Evolutionary conservation across 2,113 vertebrate species (phyloP), one percentile per base, ranked within the genome.

Genomic region (Hypocryptadius cinnamomeus): DNA sequence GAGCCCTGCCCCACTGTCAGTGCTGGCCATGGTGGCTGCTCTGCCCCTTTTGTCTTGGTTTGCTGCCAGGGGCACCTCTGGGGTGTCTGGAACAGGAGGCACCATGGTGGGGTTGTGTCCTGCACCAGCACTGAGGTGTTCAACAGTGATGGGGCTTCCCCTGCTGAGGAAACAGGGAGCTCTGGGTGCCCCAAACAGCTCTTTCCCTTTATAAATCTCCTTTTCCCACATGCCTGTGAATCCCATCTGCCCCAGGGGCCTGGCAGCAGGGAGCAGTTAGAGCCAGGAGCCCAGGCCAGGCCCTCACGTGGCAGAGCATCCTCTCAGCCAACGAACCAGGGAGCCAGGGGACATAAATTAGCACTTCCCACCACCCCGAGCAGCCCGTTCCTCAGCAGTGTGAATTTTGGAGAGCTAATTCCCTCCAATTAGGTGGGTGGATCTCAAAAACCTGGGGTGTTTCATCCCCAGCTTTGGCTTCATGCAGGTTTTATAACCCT

Each of bases 181-280:
- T 80, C 31, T 0, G 1, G 2, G 35, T 39, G 13, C 13, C 57
- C 47, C 57, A 30, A 7, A 4, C 2, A 13, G 22, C 15, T 40
- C 33, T 50, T 85, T 42, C 24, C 17, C 35, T 28, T 66, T 21
- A 16, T 18, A 11, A 54, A 54, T 53, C 40, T 64, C 39, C 30
- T 42, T 79, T 66, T 47, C 2, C 78, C 64, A 61, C 0, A 3
- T 9, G 27, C 22, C 48, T 15, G 4, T 0, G 0, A 5, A 22
- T 6, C 15, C 82, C 8, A 4, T 5, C 48, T 73, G 80, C 54
- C 68, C 50, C 22, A 65, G 63, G 76, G 51, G 44, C 40, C 54
- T 20, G 56, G 54, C 37, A 44, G 17, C 1, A 39, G 48, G 44
- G 39, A 64, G 44, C 45, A 33, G 54, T 13, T 4, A 3, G 39